These are phyloP conservation scores for Ichneumon xanthorius DNA, from an alignment of 2,888 invertebrate species.

Conservation along the genomic window DNA sequence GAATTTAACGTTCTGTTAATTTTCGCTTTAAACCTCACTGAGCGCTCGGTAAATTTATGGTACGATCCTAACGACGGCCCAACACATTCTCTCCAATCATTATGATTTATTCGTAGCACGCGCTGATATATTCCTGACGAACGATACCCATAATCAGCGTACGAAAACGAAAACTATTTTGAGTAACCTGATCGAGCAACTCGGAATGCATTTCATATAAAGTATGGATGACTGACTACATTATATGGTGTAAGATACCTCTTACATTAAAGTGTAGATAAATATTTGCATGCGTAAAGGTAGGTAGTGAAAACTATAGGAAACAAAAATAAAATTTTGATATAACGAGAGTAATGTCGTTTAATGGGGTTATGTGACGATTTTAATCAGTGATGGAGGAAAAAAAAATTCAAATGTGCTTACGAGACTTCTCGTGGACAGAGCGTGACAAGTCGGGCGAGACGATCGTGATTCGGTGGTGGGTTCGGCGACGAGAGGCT, in stretches of 20 bases:
- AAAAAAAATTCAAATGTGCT: conserved; percentile 49
- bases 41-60: conserved; percentile 15
- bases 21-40: conserved; percentile 37
- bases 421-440: conserved; percentile 46
- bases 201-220: not conserved
- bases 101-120: conserved; percentile 30
- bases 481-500: conserved; percentile 71
- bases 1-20: conserved; percentile 56
- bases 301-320: not conserved
- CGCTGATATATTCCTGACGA: conserved; percentile 1
- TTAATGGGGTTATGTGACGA: conserved; percentile 3
- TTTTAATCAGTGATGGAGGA: conserved; percentile 44
- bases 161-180: conserved; percentile 25
- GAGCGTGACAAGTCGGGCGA: conserved; percentile 60
- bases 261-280: too few relatives aligned
- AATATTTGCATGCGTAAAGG: not conserved
- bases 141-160: conserved; percentile 30
- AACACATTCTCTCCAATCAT: conserved; percentile 7
- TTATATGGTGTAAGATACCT: too few relatives aligned
- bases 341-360: not conserved
- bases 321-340: too few relatives aligned
- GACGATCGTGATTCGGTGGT: conserved; percentile 70
- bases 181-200: not conserved
- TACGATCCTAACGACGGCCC: conserved; percentile 11
- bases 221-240: not conserved